Evolutionary conservation across 2,888 invertebrate species (phyloP).

Genomic region (Mesorhabditis belari): DNA sequence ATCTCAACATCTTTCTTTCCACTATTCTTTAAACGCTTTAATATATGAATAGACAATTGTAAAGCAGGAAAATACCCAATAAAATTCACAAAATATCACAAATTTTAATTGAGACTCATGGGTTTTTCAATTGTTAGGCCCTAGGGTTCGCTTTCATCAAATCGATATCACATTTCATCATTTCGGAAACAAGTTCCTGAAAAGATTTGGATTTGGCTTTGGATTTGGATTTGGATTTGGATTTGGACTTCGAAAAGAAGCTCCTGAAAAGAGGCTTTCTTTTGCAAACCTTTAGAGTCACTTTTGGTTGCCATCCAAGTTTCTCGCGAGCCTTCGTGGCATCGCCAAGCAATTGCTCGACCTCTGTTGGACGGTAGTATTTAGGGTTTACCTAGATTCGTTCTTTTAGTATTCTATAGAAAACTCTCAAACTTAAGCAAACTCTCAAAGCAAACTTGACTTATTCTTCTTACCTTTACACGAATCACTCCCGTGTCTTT

Average conservation of each 20-base stretch:
- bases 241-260: neutral
- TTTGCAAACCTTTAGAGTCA: slow-evolving; percentile 63
- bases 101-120: too few relatives aligned
- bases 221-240: neutral
- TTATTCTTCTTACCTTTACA: slow-evolving; percentile 69
- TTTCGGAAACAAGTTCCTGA: slow-evolving; percentile 76
- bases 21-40: too few relatives aligned
- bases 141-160: slow-evolving; percentile 84
- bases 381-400: slow-evolving; percentile 56
- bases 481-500: slow-evolving; percentile 69
- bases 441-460: neutral
- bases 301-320: slow-evolving; percentile 80
- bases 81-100: too few relatives aligned
- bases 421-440: too few relatives aligned
- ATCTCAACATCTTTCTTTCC: too few relatives aligned
- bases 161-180: slow-evolving; percentile 82
- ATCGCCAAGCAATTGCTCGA: slow-evolving; percentile 86
- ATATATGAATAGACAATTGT: too few relatives aligned
- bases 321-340: slow-evolving; percentile 78
- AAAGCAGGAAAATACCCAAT: too few relatives aligned
- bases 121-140: slow-evolving; percentile 65
- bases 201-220: slow-evolving; percentile 10
- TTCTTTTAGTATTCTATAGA: neutral
- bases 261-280: neutral
- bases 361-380: slow-evolving; percentile 89